Base-by-base conservation (phyloP, 1,140 invertebrate genomes). In the Lethrus apterus region DNA sequence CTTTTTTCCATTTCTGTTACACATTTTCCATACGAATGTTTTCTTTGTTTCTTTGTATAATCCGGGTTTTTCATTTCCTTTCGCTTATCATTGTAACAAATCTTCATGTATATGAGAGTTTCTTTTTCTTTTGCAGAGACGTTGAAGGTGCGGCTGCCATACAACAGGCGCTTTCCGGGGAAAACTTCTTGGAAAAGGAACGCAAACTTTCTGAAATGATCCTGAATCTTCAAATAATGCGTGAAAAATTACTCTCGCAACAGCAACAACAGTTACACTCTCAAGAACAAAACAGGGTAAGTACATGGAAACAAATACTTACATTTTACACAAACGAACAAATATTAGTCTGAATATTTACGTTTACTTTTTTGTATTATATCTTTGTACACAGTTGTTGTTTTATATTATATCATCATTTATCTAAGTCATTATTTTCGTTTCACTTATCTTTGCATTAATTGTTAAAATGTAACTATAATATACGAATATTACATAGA, bases 151-250 rank as follows among this genome's bases (percentile, higher is more conserved):
- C 77, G 20, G 76, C 78, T 2, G 78, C 81, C 2, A 69, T 85
- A 17, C 81, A 85, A 48, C 70, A 76, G 59, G 80, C 81, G 21
- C 66, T 85, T 38, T 72, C 74, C 56, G 73, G 74, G 51, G 80
- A 86, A 54, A 83, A 75, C 58, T 67, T 87, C 54, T 73, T 79
- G 35, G 83, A 86, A 62, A 84, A 83, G 66, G 86, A 90, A 54
- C 70, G 84, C 31, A 76, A 79, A 56, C 71, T 91, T 1, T 84
- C 83, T 2, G 86, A 89, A 62, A 84, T 89, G 78, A 91, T 90
- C 36, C 66, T 82, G 4, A 84, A 89, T 54, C 73, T 91, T 38
- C 86, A 89, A 66, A 78, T 83, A 70, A 75, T 88, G 9, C 72
- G 84, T 50, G 86, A 89, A 55, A 83, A 86, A 62, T 69, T 89